A percentile compares a stretch with the other conserved stretches of the same genome.
Conservation (phyloP, 2,888 invertebrate genomes). For the Acanthosepion pharaonis region DNA sequence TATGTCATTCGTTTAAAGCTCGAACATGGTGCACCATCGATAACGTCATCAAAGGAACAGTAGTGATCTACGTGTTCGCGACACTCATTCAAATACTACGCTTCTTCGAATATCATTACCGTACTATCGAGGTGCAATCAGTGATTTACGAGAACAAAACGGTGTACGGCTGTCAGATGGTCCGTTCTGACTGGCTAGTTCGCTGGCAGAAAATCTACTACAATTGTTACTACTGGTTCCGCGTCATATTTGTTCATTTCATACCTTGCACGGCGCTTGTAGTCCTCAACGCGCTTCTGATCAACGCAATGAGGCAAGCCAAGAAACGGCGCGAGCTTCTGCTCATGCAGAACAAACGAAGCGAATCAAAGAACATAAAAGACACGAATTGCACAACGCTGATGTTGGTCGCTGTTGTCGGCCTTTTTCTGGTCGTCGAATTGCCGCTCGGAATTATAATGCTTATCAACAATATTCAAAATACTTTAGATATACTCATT, state of each 20-base stretch:
- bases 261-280: constrained; percentile 91
- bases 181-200: constrained; percentile 57
- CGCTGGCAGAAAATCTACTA: constrained; percentile 82
- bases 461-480: constrained; percentile 83
- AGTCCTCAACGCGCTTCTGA: constrained; percentile 89
- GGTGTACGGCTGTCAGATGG: constrained; percentile 60
- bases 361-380: constrained; percentile 71
- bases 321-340: constrained; percentile 85
- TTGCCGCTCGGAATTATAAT: constrained; percentile 75
- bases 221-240: constrained; percentile 83
- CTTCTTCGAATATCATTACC: constrained; percentile 83
- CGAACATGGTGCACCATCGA: constrained; percentile 80
- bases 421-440: constrained; percentile 76
- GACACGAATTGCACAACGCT: constrained; percentile 74
- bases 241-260: constrained; percentile 92
- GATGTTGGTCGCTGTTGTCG: constrained; percentile 76
- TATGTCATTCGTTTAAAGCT: constrained; percentile 92
- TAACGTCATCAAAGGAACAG: constrained; percentile 84
- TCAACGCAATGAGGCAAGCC: constrained; percentile 88
- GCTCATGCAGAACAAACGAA: constrained; percentile 82
- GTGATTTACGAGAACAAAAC: constrained; percentile 57
- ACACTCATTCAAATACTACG: constrained; percentile 87
- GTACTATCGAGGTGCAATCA: constrained; percentile 80
- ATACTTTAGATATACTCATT: constrained; percentile 63
- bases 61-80: constrained; percentile 85